phyloP scores from a whole-genome alignment of 1,140 invertebrate species.

The Papilio xuthus region DNA sequence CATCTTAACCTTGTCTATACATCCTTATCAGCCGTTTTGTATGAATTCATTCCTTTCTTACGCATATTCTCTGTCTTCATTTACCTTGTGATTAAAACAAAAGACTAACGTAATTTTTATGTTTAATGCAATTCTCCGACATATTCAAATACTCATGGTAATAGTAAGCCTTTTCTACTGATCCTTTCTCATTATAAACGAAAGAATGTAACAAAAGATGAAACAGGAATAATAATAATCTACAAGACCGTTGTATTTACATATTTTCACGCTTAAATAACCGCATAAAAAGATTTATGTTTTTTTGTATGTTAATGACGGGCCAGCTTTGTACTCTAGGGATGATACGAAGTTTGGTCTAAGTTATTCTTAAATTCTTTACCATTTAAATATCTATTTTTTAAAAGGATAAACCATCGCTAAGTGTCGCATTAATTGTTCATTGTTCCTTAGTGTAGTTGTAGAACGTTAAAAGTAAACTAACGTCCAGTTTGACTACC shows the following conservation, averaged over 20 bases:
- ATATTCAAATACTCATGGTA: not conserved
- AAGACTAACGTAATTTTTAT: too few species aligned
- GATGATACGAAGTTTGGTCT: not conserved
- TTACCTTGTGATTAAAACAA: too few species aligned
- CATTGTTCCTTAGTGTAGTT: too few species aligned
- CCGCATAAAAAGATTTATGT: constrained; percentile 17
- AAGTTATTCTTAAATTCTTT: not conserved
- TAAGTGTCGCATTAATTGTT: not conserved
- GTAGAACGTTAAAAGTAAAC: too few species aligned
- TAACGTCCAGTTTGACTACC: too few species aligned
- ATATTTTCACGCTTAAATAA: constrained; percentile 21
- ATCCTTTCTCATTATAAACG: not conserved
- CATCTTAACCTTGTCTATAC: too few species aligned
- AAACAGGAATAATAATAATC: constrained; percentile 20
- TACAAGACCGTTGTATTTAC: constrained; percentile 2
- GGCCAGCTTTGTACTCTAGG: not conserved
- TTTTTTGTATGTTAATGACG: constrained; percentile 2
- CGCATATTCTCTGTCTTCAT: too few species aligned
- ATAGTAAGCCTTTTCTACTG: not conserved
- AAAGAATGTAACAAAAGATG: not conserved
- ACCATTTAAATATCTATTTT: not conserved
- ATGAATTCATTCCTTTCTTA: too few species aligned
- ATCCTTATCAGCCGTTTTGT: too few species aligned
- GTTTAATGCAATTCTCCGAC: too few species aligned
- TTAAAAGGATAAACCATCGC: not conserved